Conservation (phyloP, 2,113 vertebrate genomes). For the Chiloscyllium plagiosum region DNA sequence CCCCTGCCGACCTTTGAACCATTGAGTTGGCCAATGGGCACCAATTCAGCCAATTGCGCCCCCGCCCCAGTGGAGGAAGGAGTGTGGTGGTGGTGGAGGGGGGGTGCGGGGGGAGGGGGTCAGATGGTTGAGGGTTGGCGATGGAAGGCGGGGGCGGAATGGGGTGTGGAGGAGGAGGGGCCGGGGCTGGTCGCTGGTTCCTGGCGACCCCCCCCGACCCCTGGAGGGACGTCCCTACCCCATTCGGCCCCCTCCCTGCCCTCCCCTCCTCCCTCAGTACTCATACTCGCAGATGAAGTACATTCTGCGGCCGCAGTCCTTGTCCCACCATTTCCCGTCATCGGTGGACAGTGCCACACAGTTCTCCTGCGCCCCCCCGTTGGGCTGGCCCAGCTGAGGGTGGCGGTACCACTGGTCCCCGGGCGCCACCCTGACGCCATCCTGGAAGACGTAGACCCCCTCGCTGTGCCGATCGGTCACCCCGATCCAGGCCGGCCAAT, state of each 20-base stretch:
- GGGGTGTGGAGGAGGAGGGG: too few relatives aligned
- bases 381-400: slow-evolving; percentile 74
- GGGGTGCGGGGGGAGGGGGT: too few relatives aligned
- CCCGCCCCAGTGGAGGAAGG: too few relatives aligned
- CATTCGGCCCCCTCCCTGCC: background rate
- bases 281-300: slow-evolving; percentile 77
- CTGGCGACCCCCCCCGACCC: too few relatives aligned
- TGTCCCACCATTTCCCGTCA: slow-evolving; percentile 88
- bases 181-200: too few relatives aligned
- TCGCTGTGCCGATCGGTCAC: slow-evolving; percentile 73
- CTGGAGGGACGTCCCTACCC: background rate
- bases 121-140: too few relatives aligned
- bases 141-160: too few relatives aligned
- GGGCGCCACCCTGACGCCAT: slow-evolving; percentile 68
- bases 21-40: background rate
- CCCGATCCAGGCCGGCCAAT: slow-evolving; percentile 84
- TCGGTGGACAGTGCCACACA: slow-evolving; percentile 80
- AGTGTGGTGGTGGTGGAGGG: accelerated
- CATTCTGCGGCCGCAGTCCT: slow-evolving; percentile 76
- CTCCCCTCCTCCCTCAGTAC: background rate
- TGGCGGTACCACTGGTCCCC: slow-evolving; percentile 76
- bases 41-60: too few relatives aligned
- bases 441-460: slow-evolving; percentile 75
- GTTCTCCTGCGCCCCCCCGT: slow-evolving; percentile 76
- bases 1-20: too few relatives aligned